phyloP scores from a whole-genome alignment of 2,113 vertebrate genomes.

The Microcebus jonahi region DNA sequence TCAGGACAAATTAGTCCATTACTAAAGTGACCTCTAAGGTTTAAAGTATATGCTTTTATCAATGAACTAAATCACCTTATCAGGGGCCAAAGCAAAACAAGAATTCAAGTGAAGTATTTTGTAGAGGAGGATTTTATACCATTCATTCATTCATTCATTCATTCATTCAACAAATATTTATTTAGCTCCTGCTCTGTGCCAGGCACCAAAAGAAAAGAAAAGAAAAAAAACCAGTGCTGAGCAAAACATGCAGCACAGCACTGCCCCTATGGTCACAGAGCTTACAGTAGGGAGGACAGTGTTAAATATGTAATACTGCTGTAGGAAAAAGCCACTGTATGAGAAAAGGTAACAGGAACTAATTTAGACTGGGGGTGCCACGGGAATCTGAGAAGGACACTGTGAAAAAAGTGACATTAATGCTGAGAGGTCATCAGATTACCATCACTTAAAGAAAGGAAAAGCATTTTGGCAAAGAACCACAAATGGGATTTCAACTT shows the following conservation, averaged over 20 bases:
- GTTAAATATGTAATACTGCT: neutral
- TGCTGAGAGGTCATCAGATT: slow-evolving; percentile 13
- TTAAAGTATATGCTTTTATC: slow-evolving; percentile 35
- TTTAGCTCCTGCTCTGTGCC: neutral
- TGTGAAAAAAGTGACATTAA: slow-evolving; percentile 7
- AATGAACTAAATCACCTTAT: slow-evolving; percentile 11
- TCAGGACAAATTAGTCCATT: slow-evolving; percentile 42
- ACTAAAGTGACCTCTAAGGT: neutral
- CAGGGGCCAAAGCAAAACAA: slow-evolving; percentile 43
- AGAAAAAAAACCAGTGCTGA: slow-evolving; percentile 37
- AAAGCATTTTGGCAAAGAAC: slow-evolving; percentile 49
- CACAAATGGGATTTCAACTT: slow-evolving; percentile 58
- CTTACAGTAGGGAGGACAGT: neutral
- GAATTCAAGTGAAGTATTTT: neutral
- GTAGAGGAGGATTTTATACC: neutral
- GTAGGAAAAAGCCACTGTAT: neutral
- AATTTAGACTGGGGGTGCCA: neutral
- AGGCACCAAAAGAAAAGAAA: neutral
- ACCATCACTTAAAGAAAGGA: slow-evolving; percentile 6
- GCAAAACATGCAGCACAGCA: neutral
- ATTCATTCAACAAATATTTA: slow-evolving; percentile 39
- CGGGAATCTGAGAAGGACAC: neutral
- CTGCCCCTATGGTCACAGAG: neutral
- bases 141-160: neutral
- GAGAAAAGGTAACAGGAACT: slow-evolving; percentile 40